A percentile compares a stretch with the other conserved stretches of the same genome.
phyloP scores from a whole-genome alignment of 1,140 invertebrate species.

The Macrostomum lignano region DNA sequence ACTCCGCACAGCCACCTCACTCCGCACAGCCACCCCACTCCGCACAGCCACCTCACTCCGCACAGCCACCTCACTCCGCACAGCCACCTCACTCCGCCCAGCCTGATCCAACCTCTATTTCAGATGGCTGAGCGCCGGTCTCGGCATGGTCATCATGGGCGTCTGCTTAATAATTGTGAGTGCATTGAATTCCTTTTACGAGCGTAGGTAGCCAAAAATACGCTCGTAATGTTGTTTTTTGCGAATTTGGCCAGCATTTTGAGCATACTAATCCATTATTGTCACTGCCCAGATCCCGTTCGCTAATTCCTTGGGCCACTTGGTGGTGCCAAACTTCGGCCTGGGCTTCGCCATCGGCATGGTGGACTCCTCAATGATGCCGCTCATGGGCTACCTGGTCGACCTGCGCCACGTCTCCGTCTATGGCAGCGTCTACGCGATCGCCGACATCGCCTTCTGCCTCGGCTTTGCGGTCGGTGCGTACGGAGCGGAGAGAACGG shows the following conservation, averaged over 20 bases:
- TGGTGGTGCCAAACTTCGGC: conserved; percentile 79
- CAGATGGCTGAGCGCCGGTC: conserved; percentile 71
- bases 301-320: conserved; percentile 52
- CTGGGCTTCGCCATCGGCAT: conserved; percentile 81
- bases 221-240: too few species aligned
- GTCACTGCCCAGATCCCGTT: conserved; percentile 47
- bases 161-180: conserved; percentile 48
- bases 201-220: too few species aligned
- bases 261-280: neutral
- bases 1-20: too few species aligned
- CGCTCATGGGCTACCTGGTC: conserved; percentile 71
- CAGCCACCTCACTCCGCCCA: too few species aligned
- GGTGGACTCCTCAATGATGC: conserved; percentile 98
- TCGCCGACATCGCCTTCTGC: conserved; percentile 93
- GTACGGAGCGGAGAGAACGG: too few species aligned
- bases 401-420: conserved; percentile 76
- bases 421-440: conserved; percentile 80
- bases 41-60: too few species aligned
- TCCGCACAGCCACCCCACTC: too few species aligned
- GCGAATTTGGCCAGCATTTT: neutral
- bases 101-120: too few species aligned
- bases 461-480: conserved; percentile 73
- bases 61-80: too few species aligned
- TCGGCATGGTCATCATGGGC: conserved; percentile 77
- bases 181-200: conserved; percentile 8